Base-by-base conservation (phyloP, 2,888 invertebrate genomes). In the Argynnis bischoffii region DNA sequence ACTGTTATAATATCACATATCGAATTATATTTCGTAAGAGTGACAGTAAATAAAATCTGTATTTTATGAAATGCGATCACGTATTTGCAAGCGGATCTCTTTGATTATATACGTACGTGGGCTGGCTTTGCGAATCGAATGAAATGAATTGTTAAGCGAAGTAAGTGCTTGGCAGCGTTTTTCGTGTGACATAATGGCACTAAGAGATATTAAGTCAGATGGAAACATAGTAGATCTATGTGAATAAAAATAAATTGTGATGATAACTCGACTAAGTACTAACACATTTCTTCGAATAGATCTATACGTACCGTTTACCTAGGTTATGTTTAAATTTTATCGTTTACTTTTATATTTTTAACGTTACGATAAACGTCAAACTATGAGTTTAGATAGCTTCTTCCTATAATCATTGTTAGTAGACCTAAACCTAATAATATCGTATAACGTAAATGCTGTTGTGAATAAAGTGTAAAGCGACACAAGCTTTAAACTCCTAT, bases 21-120 rank as follows among this genome's bases (percentile, higher is more conserved):
- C 64, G 31, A 69, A 59, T 70, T 63, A 65, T 70, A 75, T 70
- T 73, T 72, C 70, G 69, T 74, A 75, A 75, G 70, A 59, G 67
- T 69, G 69, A 68, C 76, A 67, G 71, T 74, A 73, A 77, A 79
- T 78, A 77, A 79, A 77, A 73, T 75, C 70, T 70, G 73, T 69
- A 74, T 74, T 77, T 83, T 81, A 76, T 74, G 78, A 81, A 83
- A 82, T 76, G 78, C 78, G 77, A 79, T 84, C 85, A 88, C 84
- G 86, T 86, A 83, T 83, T 79, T 79, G 78, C 78, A 82, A 78
- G 79, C 85, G 86, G 84, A 87, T 86, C 83, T 83, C 80, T 83
- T 85, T 85, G 86, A 87, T 87, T 84, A 80, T 79, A 77, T 78
- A 79, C 74, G 81, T 84, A 86, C 86, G 85, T 87, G 85, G 78